phyloP scores from a whole-genome alignment of 2,113 vertebrate species.

The Prionailurus viverrinus region DNA sequence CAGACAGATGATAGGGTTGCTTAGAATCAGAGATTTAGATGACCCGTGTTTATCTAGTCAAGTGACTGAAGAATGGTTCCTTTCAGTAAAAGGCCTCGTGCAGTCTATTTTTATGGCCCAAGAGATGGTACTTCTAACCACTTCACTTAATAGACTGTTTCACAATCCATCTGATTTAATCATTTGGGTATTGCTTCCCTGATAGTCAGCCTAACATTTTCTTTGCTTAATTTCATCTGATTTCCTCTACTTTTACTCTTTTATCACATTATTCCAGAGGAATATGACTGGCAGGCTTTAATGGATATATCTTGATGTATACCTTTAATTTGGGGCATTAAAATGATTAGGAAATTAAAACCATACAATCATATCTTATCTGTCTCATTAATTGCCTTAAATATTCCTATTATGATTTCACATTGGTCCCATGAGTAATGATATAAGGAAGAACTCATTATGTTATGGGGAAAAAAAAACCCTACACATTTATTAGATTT shows the following conservation, averaged over 20 bases:
- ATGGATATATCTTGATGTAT: conserved; percentile 52
- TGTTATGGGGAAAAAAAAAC: conserved; percentile 29
- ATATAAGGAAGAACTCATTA: conserved; percentile 80
- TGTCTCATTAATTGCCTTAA: conserved; percentile 78
- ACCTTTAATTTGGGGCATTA: conserved; percentile 67
- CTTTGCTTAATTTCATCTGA: conserved; percentile 69
- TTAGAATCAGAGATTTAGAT: neutral
- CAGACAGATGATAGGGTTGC: neutral
- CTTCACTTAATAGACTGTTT: conserved; percentile 68
- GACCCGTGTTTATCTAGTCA: neutral
- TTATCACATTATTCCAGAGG: conserved; percentile 54
- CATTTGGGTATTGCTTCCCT: conserved; percentile 61
- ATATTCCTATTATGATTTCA: conserved; percentile 75
- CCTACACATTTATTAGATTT: conserved; percentile 80
- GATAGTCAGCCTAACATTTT: conserved; percentile 61
- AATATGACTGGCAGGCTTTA: conserved; percentile 53
- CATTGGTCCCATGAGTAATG: conserved; percentile 74
- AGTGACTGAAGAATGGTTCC: neutral
- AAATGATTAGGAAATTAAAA: conserved; percentile 77
- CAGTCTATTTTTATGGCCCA: conserved; percentile 34
- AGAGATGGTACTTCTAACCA: neutral
- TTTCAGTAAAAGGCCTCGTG: neutral
- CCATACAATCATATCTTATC: conserved; percentile 67
- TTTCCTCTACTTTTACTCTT: conserved; percentile 68
- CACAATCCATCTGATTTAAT: conserved; percentile 65